Evolutionary conservation across 2,113 vertebrate genomes (phyloP).

Genomic region (Ophthalmolycus amberensis): DNA sequence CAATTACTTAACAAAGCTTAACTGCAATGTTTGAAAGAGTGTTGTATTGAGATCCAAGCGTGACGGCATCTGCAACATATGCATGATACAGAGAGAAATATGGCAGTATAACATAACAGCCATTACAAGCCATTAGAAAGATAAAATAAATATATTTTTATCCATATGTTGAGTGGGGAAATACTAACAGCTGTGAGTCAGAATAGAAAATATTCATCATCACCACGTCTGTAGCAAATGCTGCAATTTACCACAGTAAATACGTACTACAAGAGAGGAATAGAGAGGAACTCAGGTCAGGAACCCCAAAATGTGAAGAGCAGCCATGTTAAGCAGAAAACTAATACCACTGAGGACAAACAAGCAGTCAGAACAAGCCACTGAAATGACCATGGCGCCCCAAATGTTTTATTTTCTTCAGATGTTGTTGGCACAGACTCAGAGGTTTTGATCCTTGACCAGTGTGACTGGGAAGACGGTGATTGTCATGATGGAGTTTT

Average conservation of each 20-base stretch:
- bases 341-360: constrained; percentile 63
- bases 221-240: constrained; percentile 13
- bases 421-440: constrained; percentile 68
- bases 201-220: constrained; percentile 13
- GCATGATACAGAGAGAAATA: constrained; percentile 37
- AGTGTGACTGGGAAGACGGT: constrained; percentile 46
- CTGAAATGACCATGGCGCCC: constrained; percentile 54
- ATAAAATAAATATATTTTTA: constrained; percentile 44
- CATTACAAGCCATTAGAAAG: constrained; percentile 41
- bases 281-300: constrained; percentile 44
- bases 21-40: constrained; percentile 36
- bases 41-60: constrained; percentile 32
- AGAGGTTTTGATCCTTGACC: constrained; percentile 50
- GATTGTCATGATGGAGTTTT: constrained; percentile 75
- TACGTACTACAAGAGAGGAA: constrained; percentile 14
- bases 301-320: constrained; percentile 66
- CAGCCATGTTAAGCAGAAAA: constrained; percentile 65
- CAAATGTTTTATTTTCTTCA: constrained; percentile 37
- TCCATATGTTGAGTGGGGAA: constrained; percentile 41
- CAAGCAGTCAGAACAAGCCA: constrained; percentile 68
- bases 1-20: constrained; percentile 39
- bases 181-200: constrained; percentile 17
- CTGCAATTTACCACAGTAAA: constrained; percentile 6
- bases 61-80: constrained; percentile 35
- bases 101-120: constrained; percentile 48